phyloP scores from a whole-genome alignment of 2,888 invertebrate genomes.

The Neocrepidodera transversa region DNA sequence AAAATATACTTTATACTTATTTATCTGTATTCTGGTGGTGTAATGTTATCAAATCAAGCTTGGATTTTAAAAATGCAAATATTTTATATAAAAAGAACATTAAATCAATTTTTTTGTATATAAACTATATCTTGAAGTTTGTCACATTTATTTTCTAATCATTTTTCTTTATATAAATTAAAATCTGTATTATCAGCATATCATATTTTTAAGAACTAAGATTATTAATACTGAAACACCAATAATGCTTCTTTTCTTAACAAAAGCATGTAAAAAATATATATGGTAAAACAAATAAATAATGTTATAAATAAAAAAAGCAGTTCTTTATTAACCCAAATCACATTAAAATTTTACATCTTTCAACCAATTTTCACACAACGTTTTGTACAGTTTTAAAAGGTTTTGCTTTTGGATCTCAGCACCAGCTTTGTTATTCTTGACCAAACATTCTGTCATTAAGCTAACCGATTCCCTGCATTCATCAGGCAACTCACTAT shows the following conservation, averaged over 20 bases:
- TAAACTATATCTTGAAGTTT: too few species aligned
- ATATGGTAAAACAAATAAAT: constrained; percentile 12
- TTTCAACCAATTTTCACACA: constrained; percentile 16
- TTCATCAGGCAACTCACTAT: constrained; percentile 24
- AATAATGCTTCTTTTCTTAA: constrained; percentile 5
- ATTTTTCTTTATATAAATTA: too few species aligned
- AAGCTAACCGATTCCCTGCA: constrained; percentile 22
- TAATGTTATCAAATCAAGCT: too few species aligned
- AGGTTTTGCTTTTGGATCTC: constrained; percentile 7
- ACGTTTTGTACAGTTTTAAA: background rate
- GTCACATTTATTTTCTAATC: too few species aligned
- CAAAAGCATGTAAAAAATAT: too few species aligned
- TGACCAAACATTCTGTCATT: constrained; percentile 27
- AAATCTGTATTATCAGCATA: too few species aligned
- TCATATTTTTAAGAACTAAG: background rate
- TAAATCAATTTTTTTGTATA: too few species aligned
- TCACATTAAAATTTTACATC: constrained; percentile 16
- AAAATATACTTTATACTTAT: too few species aligned
- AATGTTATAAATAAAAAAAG: constrained; percentile 7
- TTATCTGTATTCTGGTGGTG: too few species aligned
- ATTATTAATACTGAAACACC: constrained; percentile 3
- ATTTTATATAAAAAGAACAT: too few species aligned
- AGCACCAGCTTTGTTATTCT: constrained; percentile 23
- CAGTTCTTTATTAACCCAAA: constrained; percentile 4
- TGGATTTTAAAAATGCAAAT: too few species aligned